These are phyloP conservation scores for Amyelois transitella DNA, from an alignment of 1,140 invertebrate species.

Conservation along the genomic window DNA sequence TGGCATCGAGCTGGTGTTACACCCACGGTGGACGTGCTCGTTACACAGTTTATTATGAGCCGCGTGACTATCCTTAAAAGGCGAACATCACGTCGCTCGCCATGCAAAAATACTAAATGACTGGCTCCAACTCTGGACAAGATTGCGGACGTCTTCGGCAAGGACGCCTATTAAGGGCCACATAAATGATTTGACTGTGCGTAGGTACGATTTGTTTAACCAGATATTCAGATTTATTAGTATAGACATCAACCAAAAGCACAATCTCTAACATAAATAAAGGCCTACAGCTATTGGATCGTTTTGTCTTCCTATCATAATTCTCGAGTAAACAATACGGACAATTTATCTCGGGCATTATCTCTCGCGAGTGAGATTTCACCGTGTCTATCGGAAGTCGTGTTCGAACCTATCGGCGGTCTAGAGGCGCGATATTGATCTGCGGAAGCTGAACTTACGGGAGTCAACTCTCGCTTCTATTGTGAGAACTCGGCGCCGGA, in stretches of 20 bases:
- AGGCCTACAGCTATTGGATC: not conserved
- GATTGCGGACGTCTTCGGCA: slow-evolving; percentile 13
- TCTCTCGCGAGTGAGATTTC: slow-evolving; percentile 14
- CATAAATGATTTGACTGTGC: not conserved
- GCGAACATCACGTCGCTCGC: not conserved
- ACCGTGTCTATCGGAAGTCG: slow-evolving; percentile 33
- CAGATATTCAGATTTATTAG: not conserved
- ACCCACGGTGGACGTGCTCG: slow-evolving; percentile 49
- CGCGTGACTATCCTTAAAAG: slow-evolving; percentile 1
- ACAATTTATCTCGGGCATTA: not conserved
- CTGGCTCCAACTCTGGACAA: slow-evolving; percentile 16
- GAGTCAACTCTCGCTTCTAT: slow-evolving; percentile 55
- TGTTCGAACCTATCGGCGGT: slow-evolving; percentile 24
- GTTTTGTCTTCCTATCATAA: not conserved
- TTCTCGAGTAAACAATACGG: not conserved
- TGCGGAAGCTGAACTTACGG: slow-evolving; percentile 39
- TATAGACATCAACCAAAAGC: not conserved
- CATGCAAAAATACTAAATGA: slow-evolving; percentile 23
- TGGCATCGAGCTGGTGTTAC: slow-evolving; percentile 35
- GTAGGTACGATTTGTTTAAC: not conserved
- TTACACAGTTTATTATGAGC: slow-evolving; percentile 26
- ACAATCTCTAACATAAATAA: not conserved
- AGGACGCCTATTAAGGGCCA: slow-evolving; percentile 1
- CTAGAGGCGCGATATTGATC: slow-evolving; percentile 44
- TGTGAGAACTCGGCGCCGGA: slow-evolving; percentile 46